Percentiles rank a stretch among this genome's conserved stretches.
Conservation (phyloP, 2,113 vertebrate species). For the Rostratula benghalensis region DNA sequence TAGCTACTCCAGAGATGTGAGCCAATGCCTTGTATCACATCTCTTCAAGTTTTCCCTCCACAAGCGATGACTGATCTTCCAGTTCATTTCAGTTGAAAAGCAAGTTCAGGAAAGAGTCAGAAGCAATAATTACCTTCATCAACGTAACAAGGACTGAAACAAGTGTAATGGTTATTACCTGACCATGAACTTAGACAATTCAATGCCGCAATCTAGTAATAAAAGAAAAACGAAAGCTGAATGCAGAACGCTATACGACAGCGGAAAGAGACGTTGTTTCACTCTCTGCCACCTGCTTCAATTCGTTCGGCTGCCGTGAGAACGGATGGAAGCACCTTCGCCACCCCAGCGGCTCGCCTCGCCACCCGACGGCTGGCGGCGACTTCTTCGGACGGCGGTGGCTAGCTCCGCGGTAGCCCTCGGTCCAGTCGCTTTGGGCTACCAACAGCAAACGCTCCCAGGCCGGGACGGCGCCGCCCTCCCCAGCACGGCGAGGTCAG, state of each 20-base stretch:
- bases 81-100: background rate
- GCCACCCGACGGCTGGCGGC: fast-evolving
- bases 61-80: background rate
- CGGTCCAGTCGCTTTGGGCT: background rate
- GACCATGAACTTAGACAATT: background rate
- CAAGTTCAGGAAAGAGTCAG: background rate
- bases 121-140: background rate
- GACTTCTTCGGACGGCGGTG: fast-evolving
- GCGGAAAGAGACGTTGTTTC: background rate
- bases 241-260: background rate
- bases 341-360: background rate
- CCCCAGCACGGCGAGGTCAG: too few relatives aligned
- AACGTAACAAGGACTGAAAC: background rate
- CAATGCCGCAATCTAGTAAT: background rate
- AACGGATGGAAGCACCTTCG: fast-evolving
- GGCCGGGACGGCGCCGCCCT: background rate
- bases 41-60: background rate
- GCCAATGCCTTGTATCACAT: background rate
- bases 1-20: background rate
- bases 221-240: background rate
- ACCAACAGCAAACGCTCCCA: fast-evolving
- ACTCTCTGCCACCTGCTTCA: background rate
- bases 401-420: background rate
- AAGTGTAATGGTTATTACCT: background rate
- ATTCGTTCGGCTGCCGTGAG: background rate